phyloP scores from a whole-genome alignment of 2,113 vertebrate genomes.

The Rallus limicola region DNA sequence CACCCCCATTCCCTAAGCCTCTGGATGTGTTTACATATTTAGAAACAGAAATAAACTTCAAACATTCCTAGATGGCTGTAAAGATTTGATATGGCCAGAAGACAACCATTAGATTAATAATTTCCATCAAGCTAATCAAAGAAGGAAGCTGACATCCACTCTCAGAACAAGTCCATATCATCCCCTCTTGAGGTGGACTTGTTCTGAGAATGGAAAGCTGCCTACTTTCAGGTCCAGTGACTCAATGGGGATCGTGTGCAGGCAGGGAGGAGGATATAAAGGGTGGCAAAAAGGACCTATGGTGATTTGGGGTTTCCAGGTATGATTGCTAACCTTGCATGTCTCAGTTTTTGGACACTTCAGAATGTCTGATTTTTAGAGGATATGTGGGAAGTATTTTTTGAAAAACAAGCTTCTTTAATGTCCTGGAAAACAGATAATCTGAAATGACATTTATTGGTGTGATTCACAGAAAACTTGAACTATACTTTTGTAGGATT shows the following conservation, averaged over 20 bases:
- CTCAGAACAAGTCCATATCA: no score
- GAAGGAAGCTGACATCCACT: neutral
- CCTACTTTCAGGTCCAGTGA: neutral
- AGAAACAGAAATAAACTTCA: slow-evolving; percentile 60
- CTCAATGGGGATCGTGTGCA: neutral
- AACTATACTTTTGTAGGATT: neutral
- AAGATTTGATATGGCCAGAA: neutral
- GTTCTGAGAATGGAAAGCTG: neutral
- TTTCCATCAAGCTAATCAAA: neutral
- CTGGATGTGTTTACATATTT: slow-evolving; percentile 1
- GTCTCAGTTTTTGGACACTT: neutral
- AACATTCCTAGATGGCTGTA: neutral
- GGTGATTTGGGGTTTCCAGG: neutral
- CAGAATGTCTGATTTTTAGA: neutral
- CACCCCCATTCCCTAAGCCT: neutral
- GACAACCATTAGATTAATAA: slow-evolving; percentile 11
- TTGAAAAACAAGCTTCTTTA: neutral
- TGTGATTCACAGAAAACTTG: neutral
- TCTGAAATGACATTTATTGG: neutral
- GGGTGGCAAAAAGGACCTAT: neutral
- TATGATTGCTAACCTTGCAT: neutral
- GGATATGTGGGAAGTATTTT: neutral
- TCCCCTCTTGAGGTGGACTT: neutral
- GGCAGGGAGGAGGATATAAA: neutral
- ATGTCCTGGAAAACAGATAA: neutral